Percentiles rank a stretch among this genome's conserved stretches.
Conservation (phyloP, 2,888 invertebrate species). For the Ditula angustiorana region DNA sequence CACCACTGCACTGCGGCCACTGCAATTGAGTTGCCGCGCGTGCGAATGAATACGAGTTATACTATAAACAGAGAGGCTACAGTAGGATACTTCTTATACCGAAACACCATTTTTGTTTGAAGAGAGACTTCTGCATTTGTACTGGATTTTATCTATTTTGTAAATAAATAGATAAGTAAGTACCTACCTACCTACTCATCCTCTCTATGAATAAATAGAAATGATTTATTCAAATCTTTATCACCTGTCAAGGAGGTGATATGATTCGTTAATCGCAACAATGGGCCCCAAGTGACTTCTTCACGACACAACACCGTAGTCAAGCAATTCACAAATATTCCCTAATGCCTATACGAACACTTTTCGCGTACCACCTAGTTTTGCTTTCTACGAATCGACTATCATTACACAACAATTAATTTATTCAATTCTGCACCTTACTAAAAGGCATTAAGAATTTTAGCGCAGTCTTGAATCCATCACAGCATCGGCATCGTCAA, state of each 20-base stretch:
- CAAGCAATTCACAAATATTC: slow-evolving; percentile 48
- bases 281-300: slow-evolving; percentile 31
- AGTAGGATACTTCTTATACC: too few relatives aligned
- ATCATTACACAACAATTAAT: slow-evolving; percentile 42
- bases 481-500: slow-evolving; percentile 43
- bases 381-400: slow-evolving; percentile 46
- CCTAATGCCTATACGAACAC: slow-evolving; percentile 30
- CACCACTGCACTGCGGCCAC: too few relatives aligned
- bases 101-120: too few relatives aligned
- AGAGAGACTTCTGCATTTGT: too few relatives aligned
- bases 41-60: too few relatives aligned
- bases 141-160: too few relatives aligned
- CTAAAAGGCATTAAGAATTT: slow-evolving; percentile 31
- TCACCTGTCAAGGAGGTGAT: slow-evolving; percentile 28
- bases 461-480: slow-evolving; percentile 21
- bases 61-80: too few relatives aligned
- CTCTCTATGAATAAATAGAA: slow-evolving; percentile 18
- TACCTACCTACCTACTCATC: not conserved
- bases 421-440: slow-evolving; percentile 44
- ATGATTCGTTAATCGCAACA: slow-evolving; percentile 34
- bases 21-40: too few relatives aligned
- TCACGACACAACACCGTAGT: slow-evolving; percentile 18
- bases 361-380: slow-evolving; percentile 43
- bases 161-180: not conserved
- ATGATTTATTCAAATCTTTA: slow-evolving; percentile 28